Evolutionary conservation across 2,113 vertebrate species (phyloP).

Genomic region (Tichodroma muraria): DNA sequence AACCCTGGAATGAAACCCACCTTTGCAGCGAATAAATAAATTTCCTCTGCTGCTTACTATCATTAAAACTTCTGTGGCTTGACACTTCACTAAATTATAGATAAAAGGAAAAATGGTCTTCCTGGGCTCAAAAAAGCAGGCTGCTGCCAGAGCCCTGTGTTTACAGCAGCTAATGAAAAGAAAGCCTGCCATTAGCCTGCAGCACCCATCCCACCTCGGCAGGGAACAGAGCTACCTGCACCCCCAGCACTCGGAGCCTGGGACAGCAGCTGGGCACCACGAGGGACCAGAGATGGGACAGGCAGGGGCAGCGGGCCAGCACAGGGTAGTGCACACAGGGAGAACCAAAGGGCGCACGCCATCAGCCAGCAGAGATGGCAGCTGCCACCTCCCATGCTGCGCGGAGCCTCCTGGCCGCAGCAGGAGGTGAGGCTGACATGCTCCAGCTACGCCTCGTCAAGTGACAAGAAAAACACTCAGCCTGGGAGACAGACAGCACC

Average conservation of each 20-base stretch:
- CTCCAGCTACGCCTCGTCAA: background rate
- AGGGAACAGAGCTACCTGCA: background rate
- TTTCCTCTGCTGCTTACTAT: slow-evolving; percentile 16
- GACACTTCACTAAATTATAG: slow-evolving; percentile 55
- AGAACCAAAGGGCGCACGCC: accelerated
- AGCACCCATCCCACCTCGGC: accelerated
- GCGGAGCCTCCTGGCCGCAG: background rate
- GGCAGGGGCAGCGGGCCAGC: background rate
- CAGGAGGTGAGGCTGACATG: background rate
- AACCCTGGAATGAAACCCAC: background rate
- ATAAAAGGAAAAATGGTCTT: slow-evolving; percentile 54
- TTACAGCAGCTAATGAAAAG: slow-evolving; percentile 40
- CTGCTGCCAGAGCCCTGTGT: slow-evolving; percentile 1
- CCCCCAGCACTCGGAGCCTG: background rate
- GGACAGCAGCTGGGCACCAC: background rate
- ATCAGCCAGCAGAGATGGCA: background rate
- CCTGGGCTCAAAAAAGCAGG: background rate
- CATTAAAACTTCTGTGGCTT: slow-evolving; percentile 26
- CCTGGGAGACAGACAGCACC: background rate
- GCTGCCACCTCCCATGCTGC: background rate
- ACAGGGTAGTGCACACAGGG: accelerated
- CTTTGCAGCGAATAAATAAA: background rate
- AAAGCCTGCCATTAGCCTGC: background rate
- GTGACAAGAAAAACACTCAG: background rate
- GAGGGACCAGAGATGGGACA: background rate